Evolutionary conservation across 2,888 invertebrate genomes (phyloP).

Genomic region (Scaptomyza cyrtandrae): DNA sequence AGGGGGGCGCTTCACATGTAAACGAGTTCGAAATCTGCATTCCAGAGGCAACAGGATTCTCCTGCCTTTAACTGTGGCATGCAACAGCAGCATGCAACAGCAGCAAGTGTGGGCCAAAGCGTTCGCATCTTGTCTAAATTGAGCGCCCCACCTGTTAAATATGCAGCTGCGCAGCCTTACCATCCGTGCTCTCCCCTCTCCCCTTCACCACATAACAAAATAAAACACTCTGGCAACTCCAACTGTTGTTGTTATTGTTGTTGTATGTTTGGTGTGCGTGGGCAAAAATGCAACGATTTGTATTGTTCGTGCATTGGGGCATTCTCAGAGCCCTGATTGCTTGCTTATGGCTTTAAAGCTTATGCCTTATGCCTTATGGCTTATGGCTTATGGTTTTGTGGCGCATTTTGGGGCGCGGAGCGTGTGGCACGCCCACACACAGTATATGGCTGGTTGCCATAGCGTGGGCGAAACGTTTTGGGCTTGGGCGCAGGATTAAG

Average conservation of each 20-base stretch:
- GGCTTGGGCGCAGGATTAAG: slow-evolving; percentile 51
- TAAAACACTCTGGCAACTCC: background rate
- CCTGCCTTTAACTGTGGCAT: slow-evolving; percentile 30
- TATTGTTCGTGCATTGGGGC: slow-evolving; percentile 11
- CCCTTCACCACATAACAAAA: too few relatives aligned
- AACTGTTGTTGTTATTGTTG: background rate
- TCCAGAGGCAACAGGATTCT: slow-evolving; percentile 69
- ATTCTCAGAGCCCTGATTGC: slow-evolving; percentile 15
- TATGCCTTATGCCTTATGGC: background rate
- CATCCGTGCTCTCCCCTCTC: background rate
- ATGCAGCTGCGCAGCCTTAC: slow-evolving; percentile 26
- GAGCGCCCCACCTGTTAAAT: slow-evolving; percentile 57
- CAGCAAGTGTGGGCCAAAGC: slow-evolving; percentile 29
- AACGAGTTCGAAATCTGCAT: slow-evolving; percentile 76
- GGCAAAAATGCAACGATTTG: slow-evolving; percentile 29
- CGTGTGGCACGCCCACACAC: slow-evolving; percentile 23
- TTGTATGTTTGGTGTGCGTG: slow-evolving; percentile 49
- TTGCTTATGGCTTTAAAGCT: background rate
- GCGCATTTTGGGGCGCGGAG: slow-evolving; percentile 28
- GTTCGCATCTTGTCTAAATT: slow-evolving; percentile 23
- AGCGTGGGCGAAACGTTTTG: slow-evolving; percentile 54
- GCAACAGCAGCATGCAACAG: slow-evolving; percentile 4
- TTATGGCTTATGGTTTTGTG: background rate
- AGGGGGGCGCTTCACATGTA: slow-evolving; percentile 59
- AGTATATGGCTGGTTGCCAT: background rate